Percentiles rank a stretch among this genome's conserved stretches.
These are phyloP conservation scores for Myotis findleyi DNA, from an alignment of 2,797 vertebrate genomes.

Conservation along the genomic window DNA sequence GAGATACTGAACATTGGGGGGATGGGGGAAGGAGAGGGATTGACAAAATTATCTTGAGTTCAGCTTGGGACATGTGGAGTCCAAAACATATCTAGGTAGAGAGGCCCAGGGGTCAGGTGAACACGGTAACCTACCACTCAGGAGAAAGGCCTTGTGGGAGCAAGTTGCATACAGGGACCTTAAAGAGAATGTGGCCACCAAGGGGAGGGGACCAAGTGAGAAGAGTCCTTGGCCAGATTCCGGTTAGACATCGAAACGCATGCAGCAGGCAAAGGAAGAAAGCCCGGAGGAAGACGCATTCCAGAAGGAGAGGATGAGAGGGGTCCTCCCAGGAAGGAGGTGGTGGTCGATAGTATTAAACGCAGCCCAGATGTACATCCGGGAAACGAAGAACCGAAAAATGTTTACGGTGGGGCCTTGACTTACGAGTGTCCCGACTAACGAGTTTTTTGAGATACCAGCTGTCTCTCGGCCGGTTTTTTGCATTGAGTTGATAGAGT, in stretches of 20 bases:
- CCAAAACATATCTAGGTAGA: neutral
- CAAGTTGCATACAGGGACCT: neutral
- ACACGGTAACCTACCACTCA: neutral
- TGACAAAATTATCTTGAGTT: neutral
- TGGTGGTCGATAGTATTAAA: neutral
- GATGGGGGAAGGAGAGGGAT: neutral
- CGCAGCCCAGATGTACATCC: neutral
- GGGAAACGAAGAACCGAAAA: neutral
- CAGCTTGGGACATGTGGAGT: neutral
- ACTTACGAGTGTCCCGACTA: no score
- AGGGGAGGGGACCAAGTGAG: neutral
- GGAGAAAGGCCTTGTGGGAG: neutral
- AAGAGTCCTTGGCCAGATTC: neutral
- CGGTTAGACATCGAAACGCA: neutral
- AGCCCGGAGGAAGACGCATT: neutral
- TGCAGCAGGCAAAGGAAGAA: neutral
- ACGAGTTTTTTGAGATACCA: no score
- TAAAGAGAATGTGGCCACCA: neutral
- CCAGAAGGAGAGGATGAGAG: neutral
- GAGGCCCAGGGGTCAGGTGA: neutral
- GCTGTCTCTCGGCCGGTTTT: no score
- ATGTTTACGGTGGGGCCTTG: neutral
- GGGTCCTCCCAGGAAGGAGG: neutral
- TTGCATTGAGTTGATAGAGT: no score
- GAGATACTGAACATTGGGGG: neutral